These are phyloP conservation scores for Malthinus flaveolus DNA, from an alignment of 2,888 invertebrate species.

Conservation along the genomic window DNA sequence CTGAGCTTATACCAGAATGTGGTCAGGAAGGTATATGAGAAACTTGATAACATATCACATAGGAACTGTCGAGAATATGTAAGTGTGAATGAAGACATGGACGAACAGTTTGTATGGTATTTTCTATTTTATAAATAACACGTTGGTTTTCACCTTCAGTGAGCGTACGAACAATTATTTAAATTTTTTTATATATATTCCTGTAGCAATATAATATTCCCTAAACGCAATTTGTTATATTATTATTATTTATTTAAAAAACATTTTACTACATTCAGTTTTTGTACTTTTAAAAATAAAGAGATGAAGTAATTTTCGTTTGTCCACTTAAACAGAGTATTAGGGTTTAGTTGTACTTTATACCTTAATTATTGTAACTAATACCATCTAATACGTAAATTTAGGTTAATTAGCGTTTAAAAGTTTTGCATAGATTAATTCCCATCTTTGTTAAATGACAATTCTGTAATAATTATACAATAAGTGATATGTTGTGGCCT, in stretches of 20 bases:
- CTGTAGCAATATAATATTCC: conserved; percentile 46
- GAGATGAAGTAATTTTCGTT: conserved; percentile 3
- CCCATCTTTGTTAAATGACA: no score
- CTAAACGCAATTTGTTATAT: conserved; percentile 19
- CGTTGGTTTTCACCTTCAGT: conserved; percentile 42
- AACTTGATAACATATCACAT: conserved; percentile 48
- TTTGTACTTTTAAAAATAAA: conserved; percentile 17
- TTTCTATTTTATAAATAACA: conserved; percentile 45
- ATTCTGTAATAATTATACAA: no score
- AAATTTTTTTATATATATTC: conserved; percentile 42
- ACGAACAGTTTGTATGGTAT: conserved; percentile 46
- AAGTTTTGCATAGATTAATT: no score
- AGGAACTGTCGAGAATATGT: conserved; percentile 41
- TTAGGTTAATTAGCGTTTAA: no score
- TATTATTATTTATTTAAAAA: conserved; percentile 31
- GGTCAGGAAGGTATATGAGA: conserved; percentile 31
- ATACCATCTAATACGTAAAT: no score
- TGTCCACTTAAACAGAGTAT: no score
- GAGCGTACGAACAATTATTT: conserved; percentile 34
- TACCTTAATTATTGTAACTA: no score
- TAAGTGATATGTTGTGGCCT: no score
- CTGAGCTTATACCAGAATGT: conserved; percentile 20
- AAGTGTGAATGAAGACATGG: conserved; percentile 44
- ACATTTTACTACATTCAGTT: conserved; percentile 18
- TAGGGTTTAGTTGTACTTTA: no score